phyloP scores from a whole-genome alignment of 2,888 invertebrate species.

The Mythimna vitellina region DNA sequence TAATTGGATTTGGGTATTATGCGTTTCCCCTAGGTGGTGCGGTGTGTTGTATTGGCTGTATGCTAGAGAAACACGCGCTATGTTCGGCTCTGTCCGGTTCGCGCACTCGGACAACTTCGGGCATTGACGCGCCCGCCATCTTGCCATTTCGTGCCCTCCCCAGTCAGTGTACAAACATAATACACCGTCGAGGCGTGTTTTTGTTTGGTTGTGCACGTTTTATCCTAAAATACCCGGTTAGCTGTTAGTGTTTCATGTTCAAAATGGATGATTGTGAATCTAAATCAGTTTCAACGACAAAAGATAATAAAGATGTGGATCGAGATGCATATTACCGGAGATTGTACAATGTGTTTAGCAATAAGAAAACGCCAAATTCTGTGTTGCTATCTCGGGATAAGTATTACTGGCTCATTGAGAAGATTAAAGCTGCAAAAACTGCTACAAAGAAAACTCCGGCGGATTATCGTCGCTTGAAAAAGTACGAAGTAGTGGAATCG shows the following conservation, averaged over 20 bases:
- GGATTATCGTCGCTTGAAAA: conserved; percentile 75
- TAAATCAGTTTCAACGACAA: conserved; percentile 9
- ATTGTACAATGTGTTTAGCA: conserved; percentile 69
- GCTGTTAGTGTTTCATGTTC: background rate
- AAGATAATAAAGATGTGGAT: conserved; percentile 62
- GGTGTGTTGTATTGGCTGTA: conserved; percentile 5
- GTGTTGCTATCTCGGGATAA: conserved; percentile 71
- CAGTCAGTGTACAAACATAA: conserved; percentile 63
- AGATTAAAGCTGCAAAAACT: conserved; percentile 71
- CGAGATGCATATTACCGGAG: conserved; percentile 71
- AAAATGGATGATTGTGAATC: conserved; percentile 36
- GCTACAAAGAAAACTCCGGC: conserved; percentile 66
- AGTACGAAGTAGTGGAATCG: conserved; percentile 71
- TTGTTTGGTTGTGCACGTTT: conserved; percentile 27
- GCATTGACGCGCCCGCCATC: conserved; percentile 61
- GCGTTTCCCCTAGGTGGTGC: conserved; percentile 38
- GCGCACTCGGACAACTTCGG: conserved; percentile 67
- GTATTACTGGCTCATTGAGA: conserved; percentile 69
- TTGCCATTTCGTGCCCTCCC: conserved; percentile 61
- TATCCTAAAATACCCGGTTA: conserved; percentile 45
- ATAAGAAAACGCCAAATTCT: conserved; percentile 69
- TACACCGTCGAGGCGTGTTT: conserved; percentile 29
- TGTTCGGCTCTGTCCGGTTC: conserved; percentile 69
- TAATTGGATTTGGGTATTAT: conserved; percentile 42
- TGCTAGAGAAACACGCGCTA: conserved; percentile 45